Conservation (phyloP, 2,113 vertebrate species). For the Anthoscopus minutus region DNA sequence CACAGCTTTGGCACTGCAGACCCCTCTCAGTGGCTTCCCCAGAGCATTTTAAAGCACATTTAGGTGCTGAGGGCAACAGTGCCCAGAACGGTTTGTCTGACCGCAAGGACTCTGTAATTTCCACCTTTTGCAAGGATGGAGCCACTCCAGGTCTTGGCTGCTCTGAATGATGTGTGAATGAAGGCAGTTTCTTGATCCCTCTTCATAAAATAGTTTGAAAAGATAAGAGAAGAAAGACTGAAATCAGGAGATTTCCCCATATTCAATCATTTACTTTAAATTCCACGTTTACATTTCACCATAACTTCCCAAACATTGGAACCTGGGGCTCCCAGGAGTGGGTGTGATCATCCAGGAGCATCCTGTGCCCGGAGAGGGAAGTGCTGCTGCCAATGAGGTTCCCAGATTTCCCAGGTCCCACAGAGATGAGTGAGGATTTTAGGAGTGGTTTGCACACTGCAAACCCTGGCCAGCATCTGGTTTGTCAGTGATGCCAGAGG, state of each 20-base stretch:
- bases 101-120: background rate
- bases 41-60: background rate
- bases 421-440: accelerated
- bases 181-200: background rate
- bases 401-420: background rate
- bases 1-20: background rate
- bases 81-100: background rate
- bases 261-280: background rate
- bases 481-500: background rate
- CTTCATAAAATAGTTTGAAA: background rate
- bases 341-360: accelerated
- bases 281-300: background rate
- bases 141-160: background rate
- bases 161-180: background rate
- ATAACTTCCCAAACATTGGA: background rate
- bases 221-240: background rate
- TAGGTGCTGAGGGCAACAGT: background rate
- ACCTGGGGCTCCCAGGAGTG: background rate
- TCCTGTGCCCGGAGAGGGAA: background rate
- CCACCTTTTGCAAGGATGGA: background rate
- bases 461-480: background rate
- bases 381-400: background rate
- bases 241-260: background rate
- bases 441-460: background rate
- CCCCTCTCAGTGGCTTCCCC: accelerated